These are phyloP conservation scores for Myotis myotis DNA, from an alignment of 2,797 vertebrate genomes.

Conservation along the genomic window DNA sequence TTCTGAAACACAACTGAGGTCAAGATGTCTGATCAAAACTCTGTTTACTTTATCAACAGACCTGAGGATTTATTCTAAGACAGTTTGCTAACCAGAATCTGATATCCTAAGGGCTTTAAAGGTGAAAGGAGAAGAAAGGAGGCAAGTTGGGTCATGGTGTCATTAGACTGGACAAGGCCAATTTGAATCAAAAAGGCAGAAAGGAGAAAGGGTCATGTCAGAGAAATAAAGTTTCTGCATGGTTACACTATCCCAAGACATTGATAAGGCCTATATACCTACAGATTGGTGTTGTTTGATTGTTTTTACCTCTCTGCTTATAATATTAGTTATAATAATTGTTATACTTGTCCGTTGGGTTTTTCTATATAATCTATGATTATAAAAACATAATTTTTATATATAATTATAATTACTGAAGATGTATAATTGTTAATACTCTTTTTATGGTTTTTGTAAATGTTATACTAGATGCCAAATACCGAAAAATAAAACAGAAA, in stretches of 20 bases:
- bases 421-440: background rate
- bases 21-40: background rate
- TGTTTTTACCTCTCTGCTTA: background rate
- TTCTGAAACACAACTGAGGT: background rate
- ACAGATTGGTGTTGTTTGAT: background rate
- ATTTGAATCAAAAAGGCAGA: background rate
- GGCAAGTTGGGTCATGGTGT: background rate
- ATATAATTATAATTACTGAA: background rate
- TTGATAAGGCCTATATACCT: background rate
- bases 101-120: background rate
- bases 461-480: background rate
- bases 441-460: background rate
- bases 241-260: background rate
- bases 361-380: background rate
- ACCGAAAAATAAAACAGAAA: background rate
- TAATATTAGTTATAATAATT: background rate
- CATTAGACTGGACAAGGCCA: background rate
- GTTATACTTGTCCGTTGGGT: background rate
- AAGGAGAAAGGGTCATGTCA: background rate
- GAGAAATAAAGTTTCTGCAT: background rate
- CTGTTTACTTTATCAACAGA: background rate
- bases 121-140: background rate
- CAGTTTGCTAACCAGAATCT: background rate
- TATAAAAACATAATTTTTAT: background rate
- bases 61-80: background rate